Evolutionary conservation across 2,888 invertebrate genomes (phyloP), one percentile per base, ranked within the genome.

Genomic region (Leucophora obtusa): DNA sequence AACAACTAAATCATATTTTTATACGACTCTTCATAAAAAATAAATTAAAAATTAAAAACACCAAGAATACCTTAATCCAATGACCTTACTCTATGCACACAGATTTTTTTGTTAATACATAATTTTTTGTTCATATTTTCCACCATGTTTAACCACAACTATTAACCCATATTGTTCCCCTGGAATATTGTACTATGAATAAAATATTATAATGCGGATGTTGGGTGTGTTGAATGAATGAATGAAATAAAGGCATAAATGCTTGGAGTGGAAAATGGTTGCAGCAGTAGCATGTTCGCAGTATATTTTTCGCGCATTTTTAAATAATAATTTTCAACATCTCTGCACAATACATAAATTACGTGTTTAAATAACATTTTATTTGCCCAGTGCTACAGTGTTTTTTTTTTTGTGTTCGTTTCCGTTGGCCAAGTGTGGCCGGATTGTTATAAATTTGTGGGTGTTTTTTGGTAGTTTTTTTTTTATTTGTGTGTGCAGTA

Each of bases 91-190:
- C 17, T 38, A 53, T 63, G 65, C 62, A 51, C 51, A 79, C 59
- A 24, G 65, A 70, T 70, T 65, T 70, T 68, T 56, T 35, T 28
- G n/a, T 71, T 60, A 65, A 65, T 65, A 59, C 1, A 71, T 54
- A 77, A 59, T 65, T 65, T 47, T 68, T 38, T 59, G 56, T 69
- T 70, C 59, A 77, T 66, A 65, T 73, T 69, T 74, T 77, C 77
- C 73, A 74, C 58, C 81, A 51, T 66, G 66, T 81, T 81, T 81
- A 81, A 77, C 81, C 81, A 71, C 81, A 81, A 77, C 81, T 81
- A 81, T 81, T 81, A 81, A 81, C 81, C 81, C 81, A 81, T 81
- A 81, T 81, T 81, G 81, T 81, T 81, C 70, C 77, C 74, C 70
- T 62, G 77, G 82, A 74, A 79, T 75, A 78, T 24, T 14, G 58